These are phyloP conservation scores for Tineola bisselliella DNA, from an alignment of 2,888 invertebrate genomes.

Conservation along the genomic window DNA sequence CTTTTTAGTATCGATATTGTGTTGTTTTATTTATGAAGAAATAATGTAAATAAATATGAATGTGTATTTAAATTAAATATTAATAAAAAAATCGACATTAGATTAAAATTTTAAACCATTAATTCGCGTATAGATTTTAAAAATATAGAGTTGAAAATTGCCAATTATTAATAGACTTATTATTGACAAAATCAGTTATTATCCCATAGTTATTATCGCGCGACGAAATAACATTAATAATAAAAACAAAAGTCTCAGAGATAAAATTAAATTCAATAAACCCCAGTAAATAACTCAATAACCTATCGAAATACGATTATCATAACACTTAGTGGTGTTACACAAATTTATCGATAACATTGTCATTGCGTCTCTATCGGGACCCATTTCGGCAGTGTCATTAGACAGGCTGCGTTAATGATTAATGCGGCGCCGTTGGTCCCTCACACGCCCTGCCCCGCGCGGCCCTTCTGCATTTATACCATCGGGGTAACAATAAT, in stretches of 20 bases:
- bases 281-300: not conserved
- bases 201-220: too few relatives aligned
- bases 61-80: too few relatives aligned
- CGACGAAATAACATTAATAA: too few relatives aligned
- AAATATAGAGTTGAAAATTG: too few relatives aligned
- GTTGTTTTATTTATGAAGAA: not conserved
- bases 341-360: conserved; percentile 25
- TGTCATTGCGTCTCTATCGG: conserved; percentile 30
- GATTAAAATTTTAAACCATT: too few relatives aligned
- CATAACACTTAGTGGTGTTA: conserved; percentile 1
- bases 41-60: too few relatives aligned
- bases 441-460: conserved; percentile 33
- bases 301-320: not conserved
- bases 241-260: not conserved
- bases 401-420: conserved; percentile 66
- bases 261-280: conserved; percentile 2
- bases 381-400: conserved; percentile 63
- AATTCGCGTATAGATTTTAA: too few relatives aligned
- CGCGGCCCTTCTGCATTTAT: not conserved
- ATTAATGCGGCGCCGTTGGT: conserved; percentile 59
- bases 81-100: too few relatives aligned
- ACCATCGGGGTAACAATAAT: not conserved
- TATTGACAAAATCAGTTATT: too few relatives aligned
- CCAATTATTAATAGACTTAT: too few relatives aligned
- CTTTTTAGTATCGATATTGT: not conserved